Conservation (phyloP, 2,797 vertebrate genomes). For the Neosalanx taihuensis region DNA sequence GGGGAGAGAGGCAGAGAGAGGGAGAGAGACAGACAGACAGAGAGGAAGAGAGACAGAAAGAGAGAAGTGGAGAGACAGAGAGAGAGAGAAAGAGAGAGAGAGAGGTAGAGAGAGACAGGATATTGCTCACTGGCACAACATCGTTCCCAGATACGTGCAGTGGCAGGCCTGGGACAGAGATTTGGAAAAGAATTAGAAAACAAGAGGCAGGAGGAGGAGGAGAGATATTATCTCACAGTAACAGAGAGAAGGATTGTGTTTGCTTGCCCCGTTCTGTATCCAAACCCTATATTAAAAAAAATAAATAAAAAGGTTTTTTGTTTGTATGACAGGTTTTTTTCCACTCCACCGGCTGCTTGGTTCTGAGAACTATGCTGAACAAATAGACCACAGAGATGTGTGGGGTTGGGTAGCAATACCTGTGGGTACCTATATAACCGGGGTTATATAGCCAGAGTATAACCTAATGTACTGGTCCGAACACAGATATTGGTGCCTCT, state of each 20-base stretch:
- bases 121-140: constrained; percentile 61
- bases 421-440: too few species aligned
- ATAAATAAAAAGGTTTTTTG: constrained; percentile 25
- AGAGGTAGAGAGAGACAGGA: constrained; percentile 59
- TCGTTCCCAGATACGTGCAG: constrained; percentile 63
- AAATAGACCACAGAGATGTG: too few species aligned
- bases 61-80: not conserved
- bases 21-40: too few species aligned
- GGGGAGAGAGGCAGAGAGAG: not conserved
- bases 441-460: too few species aligned
- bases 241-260: constrained; percentile 59
- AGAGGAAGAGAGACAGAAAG: not conserved
- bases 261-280: constrained; percentile 22
- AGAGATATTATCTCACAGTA: constrained; percentile 57
- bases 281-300: constrained; percentile 22
- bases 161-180: constrained; percentile 66
- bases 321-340: constrained; percentile 34
- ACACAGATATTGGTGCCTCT: too few species aligned
- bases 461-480: too few species aligned
- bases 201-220: constrained; percentile 45
- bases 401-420: too few species aligned
- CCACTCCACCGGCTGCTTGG: constrained; percentile 6
- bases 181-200: constrained; percentile 53
- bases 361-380: not conserved
- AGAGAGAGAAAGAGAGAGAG: not conserved